Evolutionary conservation across 2,797 vertebrate genomes (phyloP), one percentile per base, ranked within the genome.

Genomic region (Brachyalestes nurse): DNA sequence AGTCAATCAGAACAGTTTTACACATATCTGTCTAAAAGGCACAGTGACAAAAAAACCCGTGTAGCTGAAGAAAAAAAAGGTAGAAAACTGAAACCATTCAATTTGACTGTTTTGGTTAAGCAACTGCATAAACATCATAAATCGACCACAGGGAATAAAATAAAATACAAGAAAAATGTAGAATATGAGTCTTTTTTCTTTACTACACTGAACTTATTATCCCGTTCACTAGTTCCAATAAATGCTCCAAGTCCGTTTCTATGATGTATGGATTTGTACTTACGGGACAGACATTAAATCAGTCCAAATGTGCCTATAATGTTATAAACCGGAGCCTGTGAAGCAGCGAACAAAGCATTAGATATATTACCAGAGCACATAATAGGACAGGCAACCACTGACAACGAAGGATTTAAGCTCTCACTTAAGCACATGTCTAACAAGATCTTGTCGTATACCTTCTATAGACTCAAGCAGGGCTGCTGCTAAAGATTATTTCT

Each of bases 381-480:
- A 62, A 62, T 70, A 5, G 13, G 28, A 70, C 67, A 69, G 47
- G 40, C 42, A 47, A 23, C 42, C n/a, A 49, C 45, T 55, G 23
- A n/a, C 28, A 10, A 53, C 5, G 28, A 17, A 53, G 2, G 14
- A 53, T 51, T 13, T 69, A 21, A 23, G 42, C 17, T 67, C 40
- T 45, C 9, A 10, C 2, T 12, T 7, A 67, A n/a, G 40, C 6
- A 23, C 21, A 66, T 38, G 34, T 19, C 49, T 23, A 57, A 61
- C 60, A 40, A 78, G 76, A 66, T 17, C 7, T 28, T 61, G 58
- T 23, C 12, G 25, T 61, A 61, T 25, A 61, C 49, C 14, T 51
- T 51, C 16, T 14, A 51, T 51, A 51, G 49, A 51, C 34, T 34
- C 34, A 4, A 34, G 34, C 34, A 34, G 34, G 34, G 34, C 34